phyloP scores from a whole-genome alignment of 2,888 invertebrate genomes.

The Galerucella nymphaeae region DNA sequence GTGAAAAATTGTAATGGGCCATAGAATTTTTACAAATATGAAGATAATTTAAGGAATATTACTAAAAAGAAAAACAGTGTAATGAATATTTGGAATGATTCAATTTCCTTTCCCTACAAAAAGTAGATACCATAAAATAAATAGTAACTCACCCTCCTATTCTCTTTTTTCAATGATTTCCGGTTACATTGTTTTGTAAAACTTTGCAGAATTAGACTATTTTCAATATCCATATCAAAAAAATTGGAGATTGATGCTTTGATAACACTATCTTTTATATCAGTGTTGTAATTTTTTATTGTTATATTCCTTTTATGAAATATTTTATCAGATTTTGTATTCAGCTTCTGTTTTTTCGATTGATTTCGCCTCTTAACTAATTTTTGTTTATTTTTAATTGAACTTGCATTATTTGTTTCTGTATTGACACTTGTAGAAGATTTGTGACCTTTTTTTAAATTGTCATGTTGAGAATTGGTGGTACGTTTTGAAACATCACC shows the following conservation, averaged over 20 bases:
- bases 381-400: background rate
- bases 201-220: background rate
- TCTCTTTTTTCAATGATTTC: background rate
- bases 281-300: background rate
- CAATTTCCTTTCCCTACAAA: too few relatives aligned
- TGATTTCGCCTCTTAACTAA: background rate
- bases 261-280: background rate
- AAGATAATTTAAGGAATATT: too few relatives aligned
- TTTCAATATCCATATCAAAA: background rate
- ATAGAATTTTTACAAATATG: too few relatives aligned
- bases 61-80: too few relatives aligned
- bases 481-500: background rate
- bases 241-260: background rate
- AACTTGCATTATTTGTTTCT: background rate
- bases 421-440: background rate
- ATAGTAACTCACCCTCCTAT: background rate
- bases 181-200: background rate
- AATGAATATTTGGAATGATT: too few relatives aligned
- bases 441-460: background rate
- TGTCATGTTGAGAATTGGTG: background rate
- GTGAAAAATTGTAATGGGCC: too few relatives aligned
- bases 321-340: background rate
- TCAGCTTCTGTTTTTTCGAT: background rate
- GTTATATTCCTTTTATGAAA: background rate
- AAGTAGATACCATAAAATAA: too few relatives aligned